These are phyloP conservation scores for Henricia sp. DNA, from an alignment of 53 echinoderm and acorn worm genomes.

Conservation along the genomic window DNA sequence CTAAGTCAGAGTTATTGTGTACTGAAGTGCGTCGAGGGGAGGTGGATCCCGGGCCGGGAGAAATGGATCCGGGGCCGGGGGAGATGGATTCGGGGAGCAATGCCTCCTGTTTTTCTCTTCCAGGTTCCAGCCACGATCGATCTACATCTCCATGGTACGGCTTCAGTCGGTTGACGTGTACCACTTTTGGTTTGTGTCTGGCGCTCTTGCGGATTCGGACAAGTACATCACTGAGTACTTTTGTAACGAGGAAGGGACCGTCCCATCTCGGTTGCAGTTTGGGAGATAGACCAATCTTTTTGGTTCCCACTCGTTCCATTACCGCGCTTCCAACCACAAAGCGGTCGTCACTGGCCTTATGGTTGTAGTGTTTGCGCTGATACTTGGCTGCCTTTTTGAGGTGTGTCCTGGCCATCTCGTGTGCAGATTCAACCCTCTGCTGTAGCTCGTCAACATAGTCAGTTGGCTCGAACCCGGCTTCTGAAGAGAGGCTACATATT, in stretches of 20 bases:
- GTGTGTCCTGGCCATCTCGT: slow-evolving; percentile 4
- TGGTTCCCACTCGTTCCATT: not conserved
- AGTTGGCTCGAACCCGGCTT: not conserved
- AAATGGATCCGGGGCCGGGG: not conserved
- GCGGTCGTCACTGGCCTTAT: not conserved
- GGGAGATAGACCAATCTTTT: not conserved
- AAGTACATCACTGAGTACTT: slow-evolving; percentile 5
- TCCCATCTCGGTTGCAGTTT: slow-evolving; percentile 18
- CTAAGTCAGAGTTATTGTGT: too few relatives aligned
- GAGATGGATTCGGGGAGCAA: not conserved
- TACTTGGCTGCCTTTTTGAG: slow-evolving; percentile 24
- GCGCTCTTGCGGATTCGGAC: slow-evolving; percentile 13
- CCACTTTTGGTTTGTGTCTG: slow-evolving; percentile 18
- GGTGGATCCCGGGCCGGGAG: too few relatives aligned
- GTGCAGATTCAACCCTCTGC: not conserved
- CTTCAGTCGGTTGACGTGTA: slow-evolving; percentile 25
- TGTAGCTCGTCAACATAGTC: not conserved
- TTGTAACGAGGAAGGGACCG: slow-evolving; percentile 11
- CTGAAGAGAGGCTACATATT: not conserved
- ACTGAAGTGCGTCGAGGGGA: too few relatives aligned
- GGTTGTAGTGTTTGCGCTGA: slow-evolving; percentile 15
- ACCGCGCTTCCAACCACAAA: slow-evolving; percentile 7
- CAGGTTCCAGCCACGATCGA: slow-evolving; percentile 8
- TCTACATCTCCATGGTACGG: slow-evolving; percentile 7
- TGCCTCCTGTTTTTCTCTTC: not conserved